A percentile compares a stretch with the other conserved stretches of the same genome.
Conservation (phyloP, 1,140 invertebrate genomes). For the Conus betulinus region DNA sequence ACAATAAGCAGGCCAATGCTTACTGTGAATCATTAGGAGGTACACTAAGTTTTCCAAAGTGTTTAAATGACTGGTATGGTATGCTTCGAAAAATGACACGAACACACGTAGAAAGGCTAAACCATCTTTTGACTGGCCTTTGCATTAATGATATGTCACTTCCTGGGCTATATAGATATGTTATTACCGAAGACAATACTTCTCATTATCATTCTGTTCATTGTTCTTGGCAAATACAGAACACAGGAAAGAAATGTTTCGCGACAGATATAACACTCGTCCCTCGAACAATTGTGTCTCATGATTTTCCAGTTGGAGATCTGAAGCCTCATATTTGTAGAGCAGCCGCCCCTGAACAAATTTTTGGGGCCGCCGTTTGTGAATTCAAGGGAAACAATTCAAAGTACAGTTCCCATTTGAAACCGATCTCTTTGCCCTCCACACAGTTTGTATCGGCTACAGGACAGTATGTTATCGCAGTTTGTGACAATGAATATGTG, state of each 20-base stretch:
- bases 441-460: not conserved
- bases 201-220: not conserved
- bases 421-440: not conserved
- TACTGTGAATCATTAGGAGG: not conserved
- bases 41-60: not conserved
- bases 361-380: not conserved
- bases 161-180: not conserved
- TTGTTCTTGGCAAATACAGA: not conserved
- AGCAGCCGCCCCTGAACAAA: not conserved
- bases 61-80: not conserved
- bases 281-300: not conserved
- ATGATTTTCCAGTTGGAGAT: not conserved
- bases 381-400: not conserved
- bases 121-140: not conserved
- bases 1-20: not conserved
- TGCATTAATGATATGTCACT: not conserved
- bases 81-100: not conserved
- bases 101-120: not conserved
- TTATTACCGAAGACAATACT: not conserved
- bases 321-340: not conserved
- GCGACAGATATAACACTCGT: too few species aligned
- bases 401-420: not conserved
- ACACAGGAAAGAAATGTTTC: too few species aligned
- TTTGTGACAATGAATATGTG: not conserved
- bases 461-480: not conserved